phyloP scores from a whole-genome alignment of 2,113 vertebrate species.

The Hydropotes inermis region DNA sequence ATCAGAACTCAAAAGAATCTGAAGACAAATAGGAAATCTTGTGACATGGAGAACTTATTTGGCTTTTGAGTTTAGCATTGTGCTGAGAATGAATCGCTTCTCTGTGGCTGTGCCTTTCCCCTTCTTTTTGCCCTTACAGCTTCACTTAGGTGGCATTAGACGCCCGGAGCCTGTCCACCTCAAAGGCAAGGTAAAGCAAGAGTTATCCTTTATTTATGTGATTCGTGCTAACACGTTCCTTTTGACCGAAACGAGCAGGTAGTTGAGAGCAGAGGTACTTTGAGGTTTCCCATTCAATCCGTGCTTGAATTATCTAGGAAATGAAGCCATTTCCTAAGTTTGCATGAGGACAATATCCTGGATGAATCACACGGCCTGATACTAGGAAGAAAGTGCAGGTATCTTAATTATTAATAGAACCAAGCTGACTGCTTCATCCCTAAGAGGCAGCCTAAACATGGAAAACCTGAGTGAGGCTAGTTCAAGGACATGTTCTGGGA shows the following conservation, averaged over 20 bases:
- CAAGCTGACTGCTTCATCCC: not conserved
- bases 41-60: not conserved
- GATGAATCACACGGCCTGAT: no score
- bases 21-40: not conserved
- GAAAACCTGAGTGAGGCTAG: not conserved
- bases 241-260: not conserved
- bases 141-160: rapidly evolving
- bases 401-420: not conserved
- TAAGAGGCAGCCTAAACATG: not conserved
- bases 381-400: not conserved
- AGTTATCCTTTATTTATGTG: not conserved
- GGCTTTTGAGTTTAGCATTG: not conserved
- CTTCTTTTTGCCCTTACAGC: not conserved
- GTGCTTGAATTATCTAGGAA: not conserved
- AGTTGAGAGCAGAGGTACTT: not conserved
- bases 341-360: not conserved
- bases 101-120: no score
- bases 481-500: not conserved
- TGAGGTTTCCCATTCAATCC: not conserved
- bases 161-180: rapidly evolving
- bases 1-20: not conserved
- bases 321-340: not conserved
- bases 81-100: not conserved
- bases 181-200: not conserved
- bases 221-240: not conserved